Percentiles rank a stretch among this genome's conserved stretches.
These are phyloP conservation scores for Semicossyphus pulcher DNA, from an alignment of 2,113 vertebrate genomes.

Conservation along the genomic window DNA sequence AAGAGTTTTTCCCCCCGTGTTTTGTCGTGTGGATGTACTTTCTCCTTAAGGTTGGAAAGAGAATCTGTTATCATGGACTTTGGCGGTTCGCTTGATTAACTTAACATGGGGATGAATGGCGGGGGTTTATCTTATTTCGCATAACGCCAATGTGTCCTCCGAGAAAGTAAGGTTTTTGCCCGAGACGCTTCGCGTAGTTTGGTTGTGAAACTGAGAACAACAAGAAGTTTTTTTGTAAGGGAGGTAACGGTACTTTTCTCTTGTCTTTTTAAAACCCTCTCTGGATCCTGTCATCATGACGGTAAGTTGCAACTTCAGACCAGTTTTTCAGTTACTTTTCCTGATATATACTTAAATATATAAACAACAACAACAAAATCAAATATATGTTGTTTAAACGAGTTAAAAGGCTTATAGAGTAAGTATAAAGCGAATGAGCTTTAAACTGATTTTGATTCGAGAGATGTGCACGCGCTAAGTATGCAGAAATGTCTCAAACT, in stretches of 20 bases:
- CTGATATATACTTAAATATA: no score
- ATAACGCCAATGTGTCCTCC: not conserved
- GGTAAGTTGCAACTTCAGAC: conserved; percentile 70
- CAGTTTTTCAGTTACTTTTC: no score
- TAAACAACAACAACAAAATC: no score
- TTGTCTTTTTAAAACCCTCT: conserved; percentile 10
- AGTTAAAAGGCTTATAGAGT: no score
- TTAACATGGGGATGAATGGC: conserved; percentile 63
- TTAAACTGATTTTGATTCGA: conserved; percentile 9
- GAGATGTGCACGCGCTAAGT: conserved; percentile 25
- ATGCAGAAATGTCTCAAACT: no score
- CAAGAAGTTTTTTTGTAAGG: not conserved
- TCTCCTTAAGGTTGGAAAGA: not conserved
- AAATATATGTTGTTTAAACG: no score
- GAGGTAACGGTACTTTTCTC: conserved; percentile 38
- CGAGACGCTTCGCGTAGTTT: not conserved
- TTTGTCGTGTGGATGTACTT: not conserved
- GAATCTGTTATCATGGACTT: not conserved
- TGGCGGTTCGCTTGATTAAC: conserved; percentile 13
- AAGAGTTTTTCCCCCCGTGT: not conserved
- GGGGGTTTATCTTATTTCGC: conserved; percentile 52
- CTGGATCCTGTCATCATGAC: conserved; percentile 80
- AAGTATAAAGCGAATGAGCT: not conserved
- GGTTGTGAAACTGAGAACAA: not conserved
- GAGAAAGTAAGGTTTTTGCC: conserved; percentile 23